Conservation (phyloP, 2,888 invertebrate species). For the Troides oblongomaculatus region DNA sequence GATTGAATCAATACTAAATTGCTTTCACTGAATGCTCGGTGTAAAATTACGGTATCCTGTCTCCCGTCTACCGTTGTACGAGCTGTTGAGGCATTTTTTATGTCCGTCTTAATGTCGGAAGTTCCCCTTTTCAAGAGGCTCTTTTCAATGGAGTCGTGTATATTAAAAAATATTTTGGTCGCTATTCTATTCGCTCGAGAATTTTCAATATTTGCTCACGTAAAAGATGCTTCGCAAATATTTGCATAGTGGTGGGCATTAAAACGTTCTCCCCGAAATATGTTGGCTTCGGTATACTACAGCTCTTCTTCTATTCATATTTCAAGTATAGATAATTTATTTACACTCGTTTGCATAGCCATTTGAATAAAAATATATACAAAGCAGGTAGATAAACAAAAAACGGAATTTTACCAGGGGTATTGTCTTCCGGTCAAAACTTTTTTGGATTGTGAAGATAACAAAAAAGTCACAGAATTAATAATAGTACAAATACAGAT, state of each 20-base stretch:
- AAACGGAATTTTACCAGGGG: too few relatives aligned
- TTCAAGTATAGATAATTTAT: background rate
- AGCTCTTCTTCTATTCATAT: background rate
- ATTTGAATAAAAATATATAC: too few relatives aligned
- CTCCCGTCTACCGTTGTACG: constrained; percentile 31
- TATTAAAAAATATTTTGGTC: constrained; percentile 56
- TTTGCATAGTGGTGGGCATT: constrained; percentile 20
- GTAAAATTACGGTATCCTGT: constrained; percentile 21
- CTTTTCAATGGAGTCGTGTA: constrained; percentile 47
- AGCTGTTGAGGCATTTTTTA: constrained; percentile 46
- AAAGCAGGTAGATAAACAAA: too few relatives aligned
- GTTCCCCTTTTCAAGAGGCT: constrained; percentile 51
- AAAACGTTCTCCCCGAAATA: constrained; percentile 11
- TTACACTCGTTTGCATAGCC: too few relatives aligned
- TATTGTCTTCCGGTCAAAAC: too few relatives aligned
- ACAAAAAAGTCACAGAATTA: too few relatives aligned
- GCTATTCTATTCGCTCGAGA: constrained; percentile 39
- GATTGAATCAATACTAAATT: constrained; percentile 10
- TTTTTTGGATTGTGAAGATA: too few relatives aligned
- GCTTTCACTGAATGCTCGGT: constrained; percentile 8
- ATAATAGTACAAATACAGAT: too few relatives aligned
- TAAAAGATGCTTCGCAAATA: constrained; percentile 16
- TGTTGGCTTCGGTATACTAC: background rate
- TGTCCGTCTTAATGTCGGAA: constrained; percentile 50
- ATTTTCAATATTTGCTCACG: constrained; percentile 34